Conservation (phyloP, 2,888 invertebrate genomes). For the Nysson spinosus region DNA sequence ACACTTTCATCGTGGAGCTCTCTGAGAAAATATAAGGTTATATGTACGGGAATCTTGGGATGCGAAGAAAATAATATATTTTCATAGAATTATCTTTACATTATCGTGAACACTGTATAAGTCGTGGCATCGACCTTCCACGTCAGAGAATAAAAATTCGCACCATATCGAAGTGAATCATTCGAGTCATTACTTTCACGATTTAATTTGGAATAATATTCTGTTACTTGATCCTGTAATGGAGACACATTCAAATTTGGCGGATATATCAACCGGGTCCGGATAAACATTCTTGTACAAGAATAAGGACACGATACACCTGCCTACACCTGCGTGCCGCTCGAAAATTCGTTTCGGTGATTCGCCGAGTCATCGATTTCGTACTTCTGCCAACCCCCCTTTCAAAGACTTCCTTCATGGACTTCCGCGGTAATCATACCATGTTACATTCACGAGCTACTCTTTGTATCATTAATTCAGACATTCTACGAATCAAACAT, state of each 20-base stretch:
- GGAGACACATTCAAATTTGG: conserved; percentile 12
- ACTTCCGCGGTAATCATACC: conserved; percentile 1
- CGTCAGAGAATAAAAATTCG: conserved; percentile 3
- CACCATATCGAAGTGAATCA: not conserved
- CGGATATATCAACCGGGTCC: conserved; percentile 11
- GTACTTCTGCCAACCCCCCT: conserved; percentile 6
- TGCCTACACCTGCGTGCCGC: conserved; percentile 24
- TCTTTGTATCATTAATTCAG: too few relatives aligned
- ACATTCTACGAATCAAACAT: too few relatives aligned
- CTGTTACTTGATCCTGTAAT: conserved; percentile 21
- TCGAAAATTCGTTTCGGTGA: conserved; percentile 29
- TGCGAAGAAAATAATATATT: too few relatives aligned
- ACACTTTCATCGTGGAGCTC: too few relatives aligned
- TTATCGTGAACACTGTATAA: too few relatives aligned
- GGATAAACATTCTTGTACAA: conserved; percentile 16
- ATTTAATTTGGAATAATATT: conserved; percentile 10
- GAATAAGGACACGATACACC: conserved; percentile 27
- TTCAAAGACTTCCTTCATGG: not conserved
- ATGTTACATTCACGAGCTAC: conserved; percentile 8
- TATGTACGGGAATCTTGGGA: too few relatives aligned
- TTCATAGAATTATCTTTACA: too few relatives aligned
- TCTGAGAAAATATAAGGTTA: too few relatives aligned
- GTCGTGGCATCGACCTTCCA: conserved; percentile 8
- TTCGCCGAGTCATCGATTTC: conserved; percentile 40
- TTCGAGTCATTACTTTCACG: conserved; percentile 16